phyloP scores from a whole-genome alignment of 2,888 invertebrate genomes.

The Sacculina carcini region DNA sequence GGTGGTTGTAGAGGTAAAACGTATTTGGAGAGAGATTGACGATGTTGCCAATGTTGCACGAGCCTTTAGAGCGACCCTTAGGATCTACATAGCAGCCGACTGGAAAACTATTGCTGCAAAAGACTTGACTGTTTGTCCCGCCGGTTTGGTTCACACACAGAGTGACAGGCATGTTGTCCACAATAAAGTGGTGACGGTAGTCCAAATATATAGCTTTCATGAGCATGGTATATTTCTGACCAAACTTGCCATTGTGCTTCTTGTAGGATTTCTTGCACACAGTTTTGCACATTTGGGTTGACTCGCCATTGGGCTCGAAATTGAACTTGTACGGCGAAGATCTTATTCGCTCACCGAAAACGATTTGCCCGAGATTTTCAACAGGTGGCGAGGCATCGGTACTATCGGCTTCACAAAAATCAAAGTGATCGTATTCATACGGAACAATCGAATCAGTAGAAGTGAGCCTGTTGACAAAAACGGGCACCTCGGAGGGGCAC shows the following conservation, averaged over 20 bases:
- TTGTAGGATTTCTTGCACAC: conserved; percentile 19
- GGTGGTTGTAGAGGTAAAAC: conserved; percentile 88
- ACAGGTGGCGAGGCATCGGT: conserved; percentile 59
- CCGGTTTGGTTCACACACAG: conserved; percentile 38
- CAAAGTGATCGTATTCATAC: conserved; percentile 92
- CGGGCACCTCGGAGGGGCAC: conserved; percentile 47
- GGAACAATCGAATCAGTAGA: conserved; percentile 95
- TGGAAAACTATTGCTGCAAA: conserved; percentile 90
- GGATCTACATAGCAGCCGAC: conserved; percentile 75
- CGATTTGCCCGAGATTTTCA: conserved; percentile 94
- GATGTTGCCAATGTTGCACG: conserved; percentile 19
- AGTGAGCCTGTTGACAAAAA: conserved; percentile 87
- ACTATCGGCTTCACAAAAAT: conserved; percentile 47
- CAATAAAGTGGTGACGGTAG: conserved; percentile 96
- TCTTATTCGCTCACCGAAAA: conserved; percentile 93
- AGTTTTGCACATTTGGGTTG: conserved; percentile 26
- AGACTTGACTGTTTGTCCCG: conserved; percentile 6
- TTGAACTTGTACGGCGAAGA: conserved; percentile 77
- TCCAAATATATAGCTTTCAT: conserved; percentile 79
- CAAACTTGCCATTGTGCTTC: conserved; percentile 28
- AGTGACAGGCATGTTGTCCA: conserved; percentile 97
- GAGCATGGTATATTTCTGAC: conserved; percentile 46
- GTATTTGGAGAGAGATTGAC: conserved; percentile 27
- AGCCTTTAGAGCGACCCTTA: conserved; percentile 24
- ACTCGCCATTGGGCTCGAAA: conserved; percentile 32